phyloP scores from a whole-genome alignment of 2,797 vertebrate species.

The Meriones psammophilus region DNA sequence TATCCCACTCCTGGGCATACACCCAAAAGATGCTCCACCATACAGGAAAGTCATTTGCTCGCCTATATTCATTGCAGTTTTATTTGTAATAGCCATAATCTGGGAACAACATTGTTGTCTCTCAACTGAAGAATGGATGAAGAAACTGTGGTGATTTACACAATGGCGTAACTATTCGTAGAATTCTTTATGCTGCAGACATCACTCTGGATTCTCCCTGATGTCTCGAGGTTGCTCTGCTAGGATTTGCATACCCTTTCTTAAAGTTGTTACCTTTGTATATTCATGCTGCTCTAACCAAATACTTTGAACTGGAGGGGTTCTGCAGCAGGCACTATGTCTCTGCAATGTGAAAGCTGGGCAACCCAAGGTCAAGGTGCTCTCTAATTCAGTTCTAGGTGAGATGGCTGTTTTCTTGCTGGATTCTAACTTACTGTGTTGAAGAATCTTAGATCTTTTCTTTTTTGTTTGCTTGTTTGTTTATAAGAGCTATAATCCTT shows the following conservation, averaged over 20 bases:
- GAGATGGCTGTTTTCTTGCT: background rate
- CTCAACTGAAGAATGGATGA: too few relatives aligned
- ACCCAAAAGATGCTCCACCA: too few relatives aligned
- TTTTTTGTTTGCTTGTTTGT: background rate
- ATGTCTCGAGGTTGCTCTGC: background rate
- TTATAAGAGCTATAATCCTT: background rate
- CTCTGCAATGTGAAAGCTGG: background rate
- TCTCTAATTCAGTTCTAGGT: background rate
- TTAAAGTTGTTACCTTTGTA: conserved; percentile 6
- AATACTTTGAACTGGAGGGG: background rate
- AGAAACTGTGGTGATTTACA: too few relatives aligned
- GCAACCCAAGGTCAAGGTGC: background rate
- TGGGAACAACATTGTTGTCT: too few relatives aligned
- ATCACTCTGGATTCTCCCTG: background rate
- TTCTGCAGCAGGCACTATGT: background rate
- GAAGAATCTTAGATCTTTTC: background rate
- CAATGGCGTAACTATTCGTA: too few relatives aligned
- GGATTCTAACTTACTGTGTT: background rate
- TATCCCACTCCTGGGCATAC: too few relatives aligned
- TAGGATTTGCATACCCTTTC: background rate
- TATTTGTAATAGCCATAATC: too few relatives aligned
- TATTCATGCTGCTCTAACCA: background rate
- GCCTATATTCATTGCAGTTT: too few relatives aligned
- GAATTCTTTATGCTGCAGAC: background rate
- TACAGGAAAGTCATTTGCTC: too few relatives aligned